Evolutionary conservation across 2,113 vertebrate genomes (phyloP).

Genomic region (Chinchilla lanigera): DNA sequence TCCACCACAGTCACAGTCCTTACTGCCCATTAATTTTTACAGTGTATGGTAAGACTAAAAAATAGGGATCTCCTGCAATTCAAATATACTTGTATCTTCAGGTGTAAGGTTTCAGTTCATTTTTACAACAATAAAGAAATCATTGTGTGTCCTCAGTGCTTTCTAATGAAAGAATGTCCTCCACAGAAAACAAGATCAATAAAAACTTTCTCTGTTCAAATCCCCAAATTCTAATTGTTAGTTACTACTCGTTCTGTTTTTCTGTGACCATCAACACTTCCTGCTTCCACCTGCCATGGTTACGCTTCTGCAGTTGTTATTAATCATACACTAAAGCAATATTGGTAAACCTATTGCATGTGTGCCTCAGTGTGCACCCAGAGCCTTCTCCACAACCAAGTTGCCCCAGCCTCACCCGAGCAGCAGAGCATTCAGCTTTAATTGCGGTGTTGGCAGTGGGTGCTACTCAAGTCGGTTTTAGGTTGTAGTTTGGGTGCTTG

Average conservation of each 20-base stretch:
- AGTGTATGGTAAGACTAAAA: no score
- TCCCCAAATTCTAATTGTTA: background rate
- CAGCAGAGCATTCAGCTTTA: background rate
- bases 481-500: background rate
- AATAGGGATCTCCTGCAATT: no score
- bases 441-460: background rate
- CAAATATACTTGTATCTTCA: no score
- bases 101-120: no score
- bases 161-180: no score
- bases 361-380: background rate
- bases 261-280: background rate
- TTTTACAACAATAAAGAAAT: no score
- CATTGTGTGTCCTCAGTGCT: no score
- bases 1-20: no score
- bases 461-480: background rate
- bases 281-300: no score
- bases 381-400: background rate
- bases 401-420: background rate
- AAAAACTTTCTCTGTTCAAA: no score
- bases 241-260: background rate
- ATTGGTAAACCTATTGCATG: background rate
- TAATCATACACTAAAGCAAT: background rate
- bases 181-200: background rate
- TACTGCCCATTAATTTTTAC: no score
- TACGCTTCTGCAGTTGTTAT: background rate